Percentiles rank a stretch among this genome's conserved stretches.
Conservation (phyloP, 2,113 vertebrate species). For the Takifugu flavidus region DNA sequence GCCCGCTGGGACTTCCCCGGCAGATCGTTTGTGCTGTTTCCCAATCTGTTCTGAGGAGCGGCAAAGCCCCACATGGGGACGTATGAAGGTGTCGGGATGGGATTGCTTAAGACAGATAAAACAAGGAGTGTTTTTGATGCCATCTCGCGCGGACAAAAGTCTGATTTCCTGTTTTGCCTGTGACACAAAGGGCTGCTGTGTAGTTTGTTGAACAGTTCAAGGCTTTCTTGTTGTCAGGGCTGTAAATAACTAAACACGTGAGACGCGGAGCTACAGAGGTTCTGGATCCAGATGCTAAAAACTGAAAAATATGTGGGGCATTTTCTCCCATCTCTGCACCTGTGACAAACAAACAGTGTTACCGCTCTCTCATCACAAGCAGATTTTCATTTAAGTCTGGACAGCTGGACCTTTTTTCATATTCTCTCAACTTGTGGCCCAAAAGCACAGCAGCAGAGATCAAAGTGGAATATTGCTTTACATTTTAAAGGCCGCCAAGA, state of each 20-base stretch:
- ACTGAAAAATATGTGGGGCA: slow-evolving; percentile 26
- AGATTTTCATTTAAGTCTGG: slow-evolving; percentile 8
- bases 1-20: slow-evolving; percentile 74
- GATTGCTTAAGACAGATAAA: slow-evolving; percentile 83
- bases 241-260: slow-evolving; percentile 69
- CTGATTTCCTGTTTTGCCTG: slow-evolving; percentile 74
- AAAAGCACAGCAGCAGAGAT: slow-evolving; percentile 61
- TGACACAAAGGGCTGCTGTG: slow-evolving; percentile 69
- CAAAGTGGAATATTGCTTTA: slow-evolving; percentile 68
- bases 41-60: slow-evolving; percentile 77
- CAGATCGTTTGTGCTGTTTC: slow-evolving; percentile 78
- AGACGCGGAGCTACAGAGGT: slow-evolving; percentile 53
- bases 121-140: slow-evolving; percentile 72
- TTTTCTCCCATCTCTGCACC: slow-evolving; percentile 29
- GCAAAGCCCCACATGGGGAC: slow-evolving; percentile 70
- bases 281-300: slow-evolving; percentile 48
- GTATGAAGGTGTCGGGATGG: slow-evolving; percentile 73
- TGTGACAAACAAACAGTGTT: slow-evolving; percentile 41
- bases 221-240: slow-evolving; percentile 65
- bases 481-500: slow-evolving; percentile 64
- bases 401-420: slow-evolving; percentile 14
- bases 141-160: slow-evolving; percentile 75
- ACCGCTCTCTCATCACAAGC: slow-evolving; percentile 34
- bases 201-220: slow-evolving; percentile 71
- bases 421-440: slow-evolving; percentile 51